Base-by-base conservation (phyloP, 2,113 vertebrate species). In the Chaetorhynchus papuensis region DNA sequence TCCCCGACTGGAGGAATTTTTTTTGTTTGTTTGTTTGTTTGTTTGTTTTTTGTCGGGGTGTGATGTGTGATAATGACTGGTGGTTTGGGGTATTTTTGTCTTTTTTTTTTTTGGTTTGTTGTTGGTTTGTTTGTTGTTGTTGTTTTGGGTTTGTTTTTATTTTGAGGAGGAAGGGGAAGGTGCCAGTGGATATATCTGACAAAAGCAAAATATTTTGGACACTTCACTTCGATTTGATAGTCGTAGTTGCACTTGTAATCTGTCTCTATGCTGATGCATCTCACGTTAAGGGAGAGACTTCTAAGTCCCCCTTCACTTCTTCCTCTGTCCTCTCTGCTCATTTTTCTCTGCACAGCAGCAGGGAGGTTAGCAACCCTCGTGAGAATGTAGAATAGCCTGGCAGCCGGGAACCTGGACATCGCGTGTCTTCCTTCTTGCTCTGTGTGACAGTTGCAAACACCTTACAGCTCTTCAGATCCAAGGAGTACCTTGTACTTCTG, bases 181-280 rank as follows among this genome's bases (percentile, higher is more conserved):
- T 94, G 61, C 56, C 10, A 13, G 27, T 45, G 31, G 54, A 19
- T 68, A 4, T 19, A 39, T 53, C 28, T 39, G 30, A 65, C 66
- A 60, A 59, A 77, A 78, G 21, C 39, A n/a, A 72, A 35, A 35
- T 84, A 37, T 79, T 74, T 83, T 76, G 88, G 54, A 56, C 37
- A 4, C 33, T 88, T 83, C 26, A 8, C 59, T 85, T 93, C 9
- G 45, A 91, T 80, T 60, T 88, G 35, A 26, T 87, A 63, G 60
- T 63, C 64, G 30, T 27, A 45, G 79, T 89, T 91, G 54, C 27
- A 24, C 31, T 88, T 93, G 78, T 92, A 57, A 72, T 69, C 79
- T 30, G 22, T 49, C 33, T 80, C 71, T 76, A 61, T 96, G 87
- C 90, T 96, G 94, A 81, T 93, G 96, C 93, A 90, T 94, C 91